Base-by-base conservation (phyloP, 1,140 invertebrate genomes). In the Diuraphis noxia region DNA sequence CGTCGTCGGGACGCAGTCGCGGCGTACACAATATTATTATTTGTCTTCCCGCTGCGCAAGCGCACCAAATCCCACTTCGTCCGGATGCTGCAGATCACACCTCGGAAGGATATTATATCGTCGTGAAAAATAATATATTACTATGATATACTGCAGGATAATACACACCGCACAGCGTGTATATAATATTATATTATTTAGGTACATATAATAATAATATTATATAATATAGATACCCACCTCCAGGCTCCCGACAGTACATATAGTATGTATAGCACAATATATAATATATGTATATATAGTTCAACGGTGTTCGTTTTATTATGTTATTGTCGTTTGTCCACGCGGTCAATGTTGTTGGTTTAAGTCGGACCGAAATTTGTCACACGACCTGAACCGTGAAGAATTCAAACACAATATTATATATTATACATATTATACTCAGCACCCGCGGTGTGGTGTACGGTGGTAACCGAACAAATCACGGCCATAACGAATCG, bases 261-360 rank as follows among this genome's bases (percentile, higher is more conserved):
- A 21, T 49, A 23, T 49, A 49, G 7, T 43, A 13, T 7, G 43
- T 43, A 43, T 46, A 46, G n/a, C n/a, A n/a, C n/a, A n/a, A n/a
- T n/a, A n/a, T n/a, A n/a, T n/a, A 4, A 56, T 63, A 17, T n/a
- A 52, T 23, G 7, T 10, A 46, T 56, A 63, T 30, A 72, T 72
- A n/a, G n/a, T 72, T 72, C n/a, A 17, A 72, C n/a, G 56, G 13
- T 72, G 56, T 72, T n/a, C 56, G 6, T n/a, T 72, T 72, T 72
- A n/a, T n/a, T 72, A n/a, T 79, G 38, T 38, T 38, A 79, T 79
- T 79, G 77, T 79, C 36, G 77, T 79, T 79, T 81, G 79, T 81
- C 79, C 79, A 25, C 23, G 38, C 79, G 79, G 79, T 81, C 79
- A 10, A 81, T 38, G 38, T 81, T 81, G 79, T 81, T 81, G 79